phyloP scores from a whole-genome alignment of 1,140 invertebrate species.

The Pararge aegeria region DNA sequence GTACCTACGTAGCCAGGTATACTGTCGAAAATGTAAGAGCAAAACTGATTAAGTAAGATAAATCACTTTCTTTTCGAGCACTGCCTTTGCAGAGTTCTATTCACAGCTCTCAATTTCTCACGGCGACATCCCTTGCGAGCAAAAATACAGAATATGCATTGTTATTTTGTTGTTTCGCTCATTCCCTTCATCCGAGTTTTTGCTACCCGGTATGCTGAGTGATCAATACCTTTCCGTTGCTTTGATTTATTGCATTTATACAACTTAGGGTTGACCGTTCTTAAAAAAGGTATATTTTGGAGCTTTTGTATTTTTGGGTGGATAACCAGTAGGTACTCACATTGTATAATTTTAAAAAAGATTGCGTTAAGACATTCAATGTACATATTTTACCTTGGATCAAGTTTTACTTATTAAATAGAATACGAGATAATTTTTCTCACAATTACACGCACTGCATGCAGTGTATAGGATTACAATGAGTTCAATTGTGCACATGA shows the following conservation, averaged over 20 bases:
- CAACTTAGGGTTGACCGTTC: not conserved
- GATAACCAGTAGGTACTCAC: not conserved
- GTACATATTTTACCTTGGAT: no score
- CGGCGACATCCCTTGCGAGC: constrained; percentile 40
- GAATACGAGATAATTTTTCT: no score
- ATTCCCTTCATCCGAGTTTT: constrained; percentile 5
- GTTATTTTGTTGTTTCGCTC: constrained; percentile 8
- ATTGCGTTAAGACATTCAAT: no score
- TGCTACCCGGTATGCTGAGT: not conserved
- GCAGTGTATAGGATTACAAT: no score
- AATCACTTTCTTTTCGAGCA: constrained; percentile 62
- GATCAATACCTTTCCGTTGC: constrained; percentile 8
- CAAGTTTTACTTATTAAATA: no score
- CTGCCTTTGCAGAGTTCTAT: constrained; percentile 41
- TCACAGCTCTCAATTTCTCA: constrained; percentile 61
- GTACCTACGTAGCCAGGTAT: not conserved
- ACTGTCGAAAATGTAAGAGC: not conserved
- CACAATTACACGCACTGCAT: no score
- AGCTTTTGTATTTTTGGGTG: not conserved
- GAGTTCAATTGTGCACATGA: no score
- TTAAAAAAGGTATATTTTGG: not conserved
- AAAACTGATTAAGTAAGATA: constrained; percentile 56
- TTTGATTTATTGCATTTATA: constrained; percentile 7
- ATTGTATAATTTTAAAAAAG: no score
- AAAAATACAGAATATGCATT: constrained; percentile 24